Base-by-base conservation (phyloP, 2,797 vertebrate species). In the Smutsia gigantea region DNA sequence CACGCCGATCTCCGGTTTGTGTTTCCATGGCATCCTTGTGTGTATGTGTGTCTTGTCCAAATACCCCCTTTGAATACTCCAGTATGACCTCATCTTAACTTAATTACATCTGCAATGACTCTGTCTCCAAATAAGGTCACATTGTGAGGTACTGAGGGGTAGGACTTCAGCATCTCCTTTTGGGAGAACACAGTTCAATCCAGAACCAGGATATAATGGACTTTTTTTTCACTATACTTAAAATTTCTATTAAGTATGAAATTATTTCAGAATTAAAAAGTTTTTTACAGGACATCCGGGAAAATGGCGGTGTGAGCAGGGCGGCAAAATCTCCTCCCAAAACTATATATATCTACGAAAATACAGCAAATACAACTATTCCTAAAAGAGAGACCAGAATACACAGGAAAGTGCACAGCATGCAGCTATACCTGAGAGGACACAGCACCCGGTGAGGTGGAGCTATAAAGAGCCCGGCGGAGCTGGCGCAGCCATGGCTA, bases 251-350 rank as follows among this genome's bases (percentile, higher is more conserved):
- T n/a, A 87, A 17, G 12, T 63, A 49, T 95, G 59, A 95, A 82
- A 34, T 78, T 31, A 78, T 51, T 86, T 92, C 68, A 86, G 68
- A 91, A 74, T 78, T 69, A 74, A 46, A 95, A 82, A 63, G 6
- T 8, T 31, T 18, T 42, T 89, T 87, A 74, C 14, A 2, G 46
- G 37, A 87, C n/a, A n/a, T n/a, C n/a, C n/a, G n/a, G n/a, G n/a
- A n/a, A n/a, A n/a, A n/a, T n/a, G n/a, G n/a, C n/a, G n/a, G n/a
- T n/a, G n/a, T n/a, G n/a, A n/a, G n/a, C n/a, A n/a, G n/a, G n/a
- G n/a, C n/a, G n/a, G n/a, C n/a, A n/a, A n/a, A n/a, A n/a, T n/a
- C n/a, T n/a, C n/a, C n/a, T n/a, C n/a, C n/a, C n/a, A n/a, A n/a
- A n/a, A n/a, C n/a, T n/a, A n/a, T n/a, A n/a, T n/a, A n/a, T n/a